Base-by-base conservation (phyloP, 2,113 vertebrate genomes). In the Chionodraco myersi region DNA sequence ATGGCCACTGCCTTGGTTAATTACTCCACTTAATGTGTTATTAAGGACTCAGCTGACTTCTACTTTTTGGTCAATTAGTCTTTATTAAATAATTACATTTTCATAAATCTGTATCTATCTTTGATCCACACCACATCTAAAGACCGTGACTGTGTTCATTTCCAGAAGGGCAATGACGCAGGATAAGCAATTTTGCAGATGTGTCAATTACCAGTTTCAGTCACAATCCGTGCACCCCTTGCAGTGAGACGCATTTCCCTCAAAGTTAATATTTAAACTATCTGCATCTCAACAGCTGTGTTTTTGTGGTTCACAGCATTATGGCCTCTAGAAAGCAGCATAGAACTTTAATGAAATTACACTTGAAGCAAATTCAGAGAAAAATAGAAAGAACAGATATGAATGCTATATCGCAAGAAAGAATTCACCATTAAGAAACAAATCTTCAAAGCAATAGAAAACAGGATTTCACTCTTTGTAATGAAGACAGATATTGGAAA, bases 41-140 rank as follows among this genome's bases (percentile, higher is more conserved):
- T 93, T 92, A 92, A 77, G 68, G 84, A 84, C 88, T 89, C 88
- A 85, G 81, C 91, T 88, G 88, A 92, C 82, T 86, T 74, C 75
- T 80, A 89, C 83, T 89, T 88, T 87, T 91, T 90, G 88, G 87
- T 92, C 88, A 93, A 92, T 93, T 93, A 89, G 77, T 70, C 86
- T 84, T 87, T 83, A 89, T 87, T 90, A 90, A 21, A 21, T 21
- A 21, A 91, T 93, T 84, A 88, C 76, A 89, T 89, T 89, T 92
- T 91, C 83, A 91, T 90, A 80, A 89, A 89, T 91, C 88, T 86
- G 83, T 54, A 75, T 88, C 82, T 69, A 59, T 80, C 81, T 88
- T 87, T 88, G 84, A 91, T 82, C 77, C 65, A 57, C 75, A 75
- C 60, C 86, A 77, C 79, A 85, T 81, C 83, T 87, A 85, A 89